Base-by-base conservation (phyloP, 1,140 invertebrate species). In the Habropoda laboriosa region DNA sequence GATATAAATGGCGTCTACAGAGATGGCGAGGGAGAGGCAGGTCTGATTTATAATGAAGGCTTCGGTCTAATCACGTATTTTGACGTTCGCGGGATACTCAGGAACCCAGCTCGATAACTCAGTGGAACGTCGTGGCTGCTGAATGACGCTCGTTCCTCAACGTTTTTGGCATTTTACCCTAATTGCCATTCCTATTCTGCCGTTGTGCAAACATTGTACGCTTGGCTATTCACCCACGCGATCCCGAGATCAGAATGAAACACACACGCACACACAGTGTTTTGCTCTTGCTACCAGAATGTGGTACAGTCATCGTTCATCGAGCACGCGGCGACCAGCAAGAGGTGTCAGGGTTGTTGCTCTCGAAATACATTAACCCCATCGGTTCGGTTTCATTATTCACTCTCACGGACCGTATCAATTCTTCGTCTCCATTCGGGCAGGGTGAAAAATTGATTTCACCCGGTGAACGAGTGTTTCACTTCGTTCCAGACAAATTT, bases 21-120 rank as follows among this genome's bases (percentile, higher is more conserved):
- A n/a, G n/a, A n/a, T n/a, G n/a, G n/a, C n/a, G n/a, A n/a, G n/a
- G n/a, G n/a, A n/a, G n/a, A n/a, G n/a, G n/a, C n/a, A n/a, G n/a
- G n/a, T n/a, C n/a, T n/a, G n/a, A n/a, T n/a, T n/a, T n/a, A n/a
- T n/a, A n/a, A n/a, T n/a, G n/a, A n/a, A n/a, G n/a, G n/a, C n/a
- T n/a, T n/a, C n/a, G n/a, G 32, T 40, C 47, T 66, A 66, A 66
- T 66, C 60, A 53, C 27, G 35, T 66, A 75, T 75, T 74, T 64
- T 51, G 72, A 64, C 58, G 72, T 53, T 10, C 13, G n/a, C 18
- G 45, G 45, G 5, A 53, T 64, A 42, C 2, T 6, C 32, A 38
- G 32, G 38, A 2, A 38, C 4, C 8, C 24, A 18, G 0, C 2
- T 35, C 0, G 30, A 53, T 73, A 63, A 74, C 51, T 74, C 68